Evolutionary conservation across 2,888 invertebrate species (phyloP).

Genomic region (Oscheius sp.): DNA sequence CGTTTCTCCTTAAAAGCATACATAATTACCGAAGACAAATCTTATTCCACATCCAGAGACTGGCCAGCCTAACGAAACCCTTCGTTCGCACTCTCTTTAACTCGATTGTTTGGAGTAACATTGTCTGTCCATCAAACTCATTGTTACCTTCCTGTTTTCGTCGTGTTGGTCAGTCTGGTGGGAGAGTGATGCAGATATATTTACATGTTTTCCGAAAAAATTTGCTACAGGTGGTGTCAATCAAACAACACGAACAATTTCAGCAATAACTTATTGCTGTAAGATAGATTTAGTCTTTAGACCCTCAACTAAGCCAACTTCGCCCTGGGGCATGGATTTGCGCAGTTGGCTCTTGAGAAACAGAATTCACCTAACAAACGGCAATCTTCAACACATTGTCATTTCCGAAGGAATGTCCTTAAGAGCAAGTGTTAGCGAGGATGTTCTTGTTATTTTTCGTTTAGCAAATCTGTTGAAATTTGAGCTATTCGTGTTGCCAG

Average conservation of each 20-base stretch:
- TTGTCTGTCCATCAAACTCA: constrained; percentile 10
- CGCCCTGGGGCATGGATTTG: constrained; percentile 22
- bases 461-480: neutral
- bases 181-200: no score
- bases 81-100: constrained; percentile 30
- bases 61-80: constrained; percentile 7
- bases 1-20: constrained; percentile 14
- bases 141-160: constrained; percentile 22
- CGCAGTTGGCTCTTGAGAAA: constrained; percentile 18
- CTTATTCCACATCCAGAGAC: constrained; percentile 6
- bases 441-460: neutral
- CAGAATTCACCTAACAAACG: neutral
- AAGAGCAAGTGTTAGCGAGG: no score
- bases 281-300: constrained; percentile 15
- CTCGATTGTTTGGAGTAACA: constrained; percentile 25
- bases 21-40: constrained; percentile 30
- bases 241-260: no score
- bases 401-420: neutral
- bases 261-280: no score
- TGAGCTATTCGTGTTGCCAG: constrained; percentile 7
- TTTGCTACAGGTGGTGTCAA: no score
- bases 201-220: no score
- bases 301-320: constrained; percentile 17
- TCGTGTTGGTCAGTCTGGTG: neutral
- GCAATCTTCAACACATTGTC: neutral